A percentile compares a stretch with the other conserved stretches of the same genome.
Conservation (phyloP, 2,113 vertebrate species). For the Peromyscus californicus region DNA sequence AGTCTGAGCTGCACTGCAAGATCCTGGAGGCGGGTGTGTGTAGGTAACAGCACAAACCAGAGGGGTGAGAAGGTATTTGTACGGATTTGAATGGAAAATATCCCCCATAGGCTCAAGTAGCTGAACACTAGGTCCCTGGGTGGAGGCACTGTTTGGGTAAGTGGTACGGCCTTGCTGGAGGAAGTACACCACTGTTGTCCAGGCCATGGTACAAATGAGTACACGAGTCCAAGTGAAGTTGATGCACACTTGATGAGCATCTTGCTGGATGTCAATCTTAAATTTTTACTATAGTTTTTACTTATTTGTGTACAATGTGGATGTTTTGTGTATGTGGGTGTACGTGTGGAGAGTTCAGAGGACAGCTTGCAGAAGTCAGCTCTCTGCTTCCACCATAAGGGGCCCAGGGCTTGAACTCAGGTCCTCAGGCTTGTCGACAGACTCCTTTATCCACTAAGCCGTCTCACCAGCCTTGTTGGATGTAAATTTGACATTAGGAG, state of each 20-base stretch:
- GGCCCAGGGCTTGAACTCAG: not conserved
- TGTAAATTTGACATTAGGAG: not conserved
- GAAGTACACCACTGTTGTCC: not conserved
- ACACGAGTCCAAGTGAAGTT: not conserved
- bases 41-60: not conserved
- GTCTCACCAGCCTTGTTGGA: no score
- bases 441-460: not conserved
- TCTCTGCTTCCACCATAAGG: not conserved
- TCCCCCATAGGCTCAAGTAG: not conserved
- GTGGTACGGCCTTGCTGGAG: not conserved
- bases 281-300: not conserved
- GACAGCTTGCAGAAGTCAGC: not conserved
- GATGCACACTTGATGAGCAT: not conserved
- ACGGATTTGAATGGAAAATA: not conserved
- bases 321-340: not conserved
- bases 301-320: not conserved
- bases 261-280: not conserved
- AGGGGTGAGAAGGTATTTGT: not conserved
- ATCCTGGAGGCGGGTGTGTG: not conserved
- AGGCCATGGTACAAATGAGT: no score
- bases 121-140: not conserved
- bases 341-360: not conserved
- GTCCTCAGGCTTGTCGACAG: not conserved
- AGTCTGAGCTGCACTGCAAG: not conserved
- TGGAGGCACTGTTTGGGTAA: not conserved